phyloP scores from a whole-genome alignment of 2,113 vertebrate genomes.

The Mesitornis unicolor region DNA sequence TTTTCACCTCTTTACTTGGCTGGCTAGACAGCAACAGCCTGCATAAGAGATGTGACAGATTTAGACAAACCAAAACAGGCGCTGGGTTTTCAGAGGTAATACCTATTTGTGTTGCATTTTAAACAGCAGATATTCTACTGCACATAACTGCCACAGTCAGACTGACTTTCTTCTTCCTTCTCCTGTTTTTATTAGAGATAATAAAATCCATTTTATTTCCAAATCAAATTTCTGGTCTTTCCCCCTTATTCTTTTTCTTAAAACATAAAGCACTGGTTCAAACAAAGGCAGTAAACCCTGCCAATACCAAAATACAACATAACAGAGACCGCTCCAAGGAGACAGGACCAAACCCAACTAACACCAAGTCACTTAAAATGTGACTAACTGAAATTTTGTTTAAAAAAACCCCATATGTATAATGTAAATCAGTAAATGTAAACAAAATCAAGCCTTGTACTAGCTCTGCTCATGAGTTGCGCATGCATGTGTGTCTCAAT shows the following conservation, averaged over 20 bases:
- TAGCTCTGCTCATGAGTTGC: neutral
- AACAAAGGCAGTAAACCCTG: neutral
- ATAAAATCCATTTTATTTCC: neutral
- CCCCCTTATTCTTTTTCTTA: neutral
- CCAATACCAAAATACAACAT: neutral
- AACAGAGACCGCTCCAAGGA: neutral
- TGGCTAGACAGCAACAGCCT: neutral
- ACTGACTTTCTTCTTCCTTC: neutral
- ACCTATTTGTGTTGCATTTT: neutral
- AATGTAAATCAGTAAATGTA: neutral
- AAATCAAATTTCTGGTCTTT: neutral
- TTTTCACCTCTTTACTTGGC: neutral
- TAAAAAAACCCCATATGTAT: neutral
- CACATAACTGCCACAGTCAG: neutral
- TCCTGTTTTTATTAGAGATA: neutral
- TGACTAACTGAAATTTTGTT: neutral
- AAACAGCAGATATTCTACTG: neutral
- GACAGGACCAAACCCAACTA: neutral
- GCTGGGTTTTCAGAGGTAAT: neutral
- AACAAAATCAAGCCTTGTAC: neutral
- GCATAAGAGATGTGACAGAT: neutral
- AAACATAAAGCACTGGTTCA: neutral
- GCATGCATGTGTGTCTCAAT: neutral
- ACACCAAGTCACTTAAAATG: neutral
- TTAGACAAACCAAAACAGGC: neutral